Evolutionary conservation across 2,888 invertebrate species (phyloP).

Genomic region (Scotopteryx bipunctaria): DNA sequence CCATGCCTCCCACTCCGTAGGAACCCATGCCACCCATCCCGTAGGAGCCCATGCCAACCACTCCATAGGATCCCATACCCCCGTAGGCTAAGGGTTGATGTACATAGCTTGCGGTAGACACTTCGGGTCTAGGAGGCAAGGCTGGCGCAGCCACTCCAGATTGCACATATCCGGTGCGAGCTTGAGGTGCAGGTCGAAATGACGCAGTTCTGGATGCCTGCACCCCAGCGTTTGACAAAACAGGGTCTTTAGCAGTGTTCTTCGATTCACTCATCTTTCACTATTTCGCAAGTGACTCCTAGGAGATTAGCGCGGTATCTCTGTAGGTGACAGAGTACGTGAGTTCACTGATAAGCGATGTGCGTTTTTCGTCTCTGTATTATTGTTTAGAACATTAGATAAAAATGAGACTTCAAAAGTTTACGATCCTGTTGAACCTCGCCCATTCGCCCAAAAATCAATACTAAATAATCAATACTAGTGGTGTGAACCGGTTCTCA

Average conservation of each 20-base stretch:
- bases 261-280: slow-evolving; percentile 65
- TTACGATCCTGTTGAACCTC: slow-evolving; percentile 13
- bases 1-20: slow-evolving; percentile 47
- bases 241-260: slow-evolving; percentile 55
- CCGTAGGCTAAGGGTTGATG: too few relatives aligned
- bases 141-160: slow-evolving; percentile 40
- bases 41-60: slow-evolving; percentile 32
- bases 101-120: slow-evolving; percentile 57
- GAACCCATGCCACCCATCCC: slow-evolving; percentile 44
- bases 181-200: slow-evolving; percentile 54
- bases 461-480: too few relatives aligned
- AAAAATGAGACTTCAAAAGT: not conserved
- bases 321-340: slow-evolving; percentile 31
- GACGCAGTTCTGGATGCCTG: slow-evolving; percentile 42
- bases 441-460: too few relatives aligned
- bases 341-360: slow-evolving; percentile 44
- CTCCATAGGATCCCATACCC: slow-evolving; percentile 32
- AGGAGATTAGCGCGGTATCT: slow-evolving; percentile 38
- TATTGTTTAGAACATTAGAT: slow-evolving; percentile 7
- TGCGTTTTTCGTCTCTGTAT: slow-evolving; percentile 33
- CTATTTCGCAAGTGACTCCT: too few relatives aligned
- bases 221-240: slow-evolving; percentile 54
- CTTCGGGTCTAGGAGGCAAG: slow-evolving; percentile 66
- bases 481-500: too few relatives aligned
- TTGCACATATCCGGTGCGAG: not conserved